Evolutionary conservation across 1,140 invertebrate genomes (phyloP).

Genomic region (Brachionus sp.): DNA sequence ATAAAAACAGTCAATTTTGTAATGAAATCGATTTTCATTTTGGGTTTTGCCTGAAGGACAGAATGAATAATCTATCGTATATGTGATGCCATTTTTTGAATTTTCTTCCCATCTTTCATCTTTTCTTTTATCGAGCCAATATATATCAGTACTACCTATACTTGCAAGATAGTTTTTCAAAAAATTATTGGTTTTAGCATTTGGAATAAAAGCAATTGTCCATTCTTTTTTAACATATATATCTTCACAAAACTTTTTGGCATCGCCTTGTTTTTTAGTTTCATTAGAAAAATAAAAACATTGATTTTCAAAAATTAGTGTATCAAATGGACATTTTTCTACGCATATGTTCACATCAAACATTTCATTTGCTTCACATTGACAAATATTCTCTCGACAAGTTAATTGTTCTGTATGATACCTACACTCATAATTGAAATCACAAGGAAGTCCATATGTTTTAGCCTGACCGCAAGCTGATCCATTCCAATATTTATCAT

Average conservation of each 20-base stretch:
- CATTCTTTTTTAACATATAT: not conserved
- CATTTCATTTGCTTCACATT: not conserved
- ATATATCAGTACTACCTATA: not conserved
- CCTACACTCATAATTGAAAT: not conserved
- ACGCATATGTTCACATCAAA: not conserved
- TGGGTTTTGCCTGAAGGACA: no score
- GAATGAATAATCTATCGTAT: no score
- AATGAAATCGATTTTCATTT: no score
- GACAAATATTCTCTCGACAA: not conserved
- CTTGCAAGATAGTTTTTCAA: not conserved
- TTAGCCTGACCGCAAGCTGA: not conserved
- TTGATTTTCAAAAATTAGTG: not conserved
- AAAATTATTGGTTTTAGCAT: not conserved
- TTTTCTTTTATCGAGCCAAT: not conserved
- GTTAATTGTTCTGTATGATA: not conserved
- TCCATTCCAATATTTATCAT: not conserved
- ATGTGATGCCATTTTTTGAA: no score
- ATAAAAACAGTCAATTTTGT: no score
- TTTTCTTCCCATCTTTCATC: not conserved
- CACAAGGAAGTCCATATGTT: not conserved
- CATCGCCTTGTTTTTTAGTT: not conserved
- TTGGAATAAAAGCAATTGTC: not conserved
- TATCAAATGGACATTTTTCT: not conserved
- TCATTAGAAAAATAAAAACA: not conserved
- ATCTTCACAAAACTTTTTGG: not conserved